Evolutionary conservation across 1,140 invertebrate species (phyloP).

Genomic region (Hyposmocoma kahamanoa): DNA sequence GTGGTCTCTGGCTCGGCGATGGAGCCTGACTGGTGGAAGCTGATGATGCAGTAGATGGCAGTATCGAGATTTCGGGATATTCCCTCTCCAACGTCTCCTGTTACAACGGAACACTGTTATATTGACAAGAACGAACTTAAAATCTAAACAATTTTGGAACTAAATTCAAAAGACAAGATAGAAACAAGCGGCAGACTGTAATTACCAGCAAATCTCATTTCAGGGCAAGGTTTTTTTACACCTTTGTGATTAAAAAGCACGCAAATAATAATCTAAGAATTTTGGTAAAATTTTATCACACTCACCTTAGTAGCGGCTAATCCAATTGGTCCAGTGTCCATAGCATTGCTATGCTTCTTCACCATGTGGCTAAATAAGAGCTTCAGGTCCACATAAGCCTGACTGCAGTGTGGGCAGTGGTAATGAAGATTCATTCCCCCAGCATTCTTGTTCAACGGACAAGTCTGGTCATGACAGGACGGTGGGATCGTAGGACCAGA

Average conservation of each 20-base stretch:
- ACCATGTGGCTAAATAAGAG: conserved; percentile 63
- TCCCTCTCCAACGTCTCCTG: conserved; percentile 73
- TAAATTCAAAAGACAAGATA: too few species aligned
- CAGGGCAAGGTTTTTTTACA: too few species aligned
- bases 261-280: not conserved
- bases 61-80: conserved; percentile 71
- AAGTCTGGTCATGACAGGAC: conserved; percentile 55
- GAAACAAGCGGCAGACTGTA: too few species aligned
- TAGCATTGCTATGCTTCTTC: conserved; percentile 59
- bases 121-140: conserved; percentile 14
- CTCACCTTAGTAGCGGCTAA: conserved; percentile 66
- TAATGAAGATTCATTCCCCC: conserved; percentile 63
- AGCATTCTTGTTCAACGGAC: conserved; percentile 58
- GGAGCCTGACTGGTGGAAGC: conserved; percentile 47
- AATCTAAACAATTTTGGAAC: not conserved
- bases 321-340: conserved; percentile 55
- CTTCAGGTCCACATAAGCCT: conserved; percentile 61
- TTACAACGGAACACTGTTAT: not conserved
- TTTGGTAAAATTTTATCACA: not conserved
- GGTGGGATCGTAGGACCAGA: conserved; percentile 55
- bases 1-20: conserved; percentile 52
- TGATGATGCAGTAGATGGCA: conserved; percentile 66
- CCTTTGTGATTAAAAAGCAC: not conserved
- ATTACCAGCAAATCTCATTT: too few species aligned
- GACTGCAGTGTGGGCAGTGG: conserved; percentile 60